phyloP scores from a whole-genome alignment of 2,113 vertebrate genomes.

The human region GRCh38 chr7:51807501-51808000 shows the following conservation, averaged over 20 bases:
- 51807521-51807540: neutral
- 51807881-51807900: neutral
- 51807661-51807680: neutral
- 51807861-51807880: neutral
- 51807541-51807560: neutral
- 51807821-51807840: neutral
- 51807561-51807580: neutral
- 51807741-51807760: neutral
- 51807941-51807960: neutral
- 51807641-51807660: neutral
- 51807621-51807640: neutral
- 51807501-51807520: neutral
- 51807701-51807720: neutral
- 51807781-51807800: neutral
- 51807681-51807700: neutral
- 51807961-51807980: neutral
- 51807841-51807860: neutral
- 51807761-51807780: neutral
- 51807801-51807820: neutral
- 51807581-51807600: neutral
- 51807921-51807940: neutral
- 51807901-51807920: neutral
- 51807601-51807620: neutral
- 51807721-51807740: neutral
- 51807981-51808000: neutral